Conservation (phyloP, 92 coral and sea anemone genomes). For the Palythoa caribaeorum region DNA sequence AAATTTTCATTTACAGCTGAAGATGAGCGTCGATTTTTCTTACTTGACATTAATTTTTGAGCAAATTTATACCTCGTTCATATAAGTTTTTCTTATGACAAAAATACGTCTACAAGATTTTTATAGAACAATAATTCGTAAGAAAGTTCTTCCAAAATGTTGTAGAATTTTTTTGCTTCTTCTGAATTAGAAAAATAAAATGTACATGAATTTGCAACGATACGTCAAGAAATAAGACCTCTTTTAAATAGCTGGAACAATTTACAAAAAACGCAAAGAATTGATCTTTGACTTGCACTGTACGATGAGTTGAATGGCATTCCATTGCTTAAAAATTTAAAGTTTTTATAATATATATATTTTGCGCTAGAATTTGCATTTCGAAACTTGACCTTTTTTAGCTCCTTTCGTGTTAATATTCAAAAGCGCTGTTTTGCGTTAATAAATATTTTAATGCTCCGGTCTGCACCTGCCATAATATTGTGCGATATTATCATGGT, state of each 20-base stretch:
- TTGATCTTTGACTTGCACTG: not conserved
- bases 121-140: not conserved
- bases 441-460: constrained; percentile 17
- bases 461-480: constrained; percentile 18
- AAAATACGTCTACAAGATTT: not conserved
- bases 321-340: not conserved
- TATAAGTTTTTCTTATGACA: too few relatives aligned
- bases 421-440: not conserved
- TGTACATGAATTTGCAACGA: not conserved
- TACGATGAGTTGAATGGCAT: not conserved
- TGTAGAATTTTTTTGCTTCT: not conserved
- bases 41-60: too few relatives aligned
- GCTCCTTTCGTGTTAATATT: not conserved
- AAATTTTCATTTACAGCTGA: too few relatives aligned
- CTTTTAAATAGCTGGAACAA: not conserved
- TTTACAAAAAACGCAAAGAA: not conserved
- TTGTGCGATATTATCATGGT: constrained; percentile 9
- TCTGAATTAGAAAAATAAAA: not conserved
- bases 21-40: too few relatives aligned
- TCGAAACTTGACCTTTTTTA: not conserved
- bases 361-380: not conserved
- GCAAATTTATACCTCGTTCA: too few relatives aligned
- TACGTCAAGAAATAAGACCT: not conserved
- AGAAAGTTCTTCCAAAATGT: not conserved
- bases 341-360: not conserved